Base-by-base conservation (phyloP, 2,888 invertebrate species). In the Callimorpha dominula region DNA sequence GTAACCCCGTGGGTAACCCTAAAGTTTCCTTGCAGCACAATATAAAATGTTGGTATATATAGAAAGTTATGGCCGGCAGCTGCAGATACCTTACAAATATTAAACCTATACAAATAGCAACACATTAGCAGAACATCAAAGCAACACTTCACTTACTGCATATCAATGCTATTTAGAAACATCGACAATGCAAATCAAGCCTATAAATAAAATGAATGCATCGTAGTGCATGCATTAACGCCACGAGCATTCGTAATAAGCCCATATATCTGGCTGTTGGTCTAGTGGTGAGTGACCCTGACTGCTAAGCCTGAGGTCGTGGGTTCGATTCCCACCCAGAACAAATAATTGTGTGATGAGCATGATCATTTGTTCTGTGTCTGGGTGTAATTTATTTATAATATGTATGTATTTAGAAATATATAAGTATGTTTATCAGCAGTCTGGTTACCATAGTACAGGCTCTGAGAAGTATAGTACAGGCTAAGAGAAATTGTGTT, bases 111-210 rank as follows among this genome's bases (percentile, higher is more conserved):
- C 20, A 9, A 49, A 60, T 46, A 46, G 60, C 57, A 68, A 46
- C 46, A 60, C 68, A 68, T 70, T 66, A 69, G 67, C 64, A 5
- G 57, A 57, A 78, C 80, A 76, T 83, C 83, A 82, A 82, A 81
- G 81, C 63, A 64, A 0, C 65, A 64, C 66, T 46, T 46, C 54
- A 54, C 67, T 64, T 11, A 46, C 43, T 40, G 72, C 68, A 76
- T 70, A 68, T 46, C 62, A 82, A 83, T 73, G 49, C 64, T 78
- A 81, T 79, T 81, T 74, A 72, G 83, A 74, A 83, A 81, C 80
- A 74, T 50, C 65, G 76, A 63, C 65, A 69, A 31, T 52, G 52
- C 57, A 71, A 80, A 77, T 70, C 62, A n/a, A 31, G 15, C 40
- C 66, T 77, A 81, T 83, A 77, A 81, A 83, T 81, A 77, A 80